Evolutionary conservation across 1,140 invertebrate genomes (phyloP), one percentile per base, ranked within the genome.

Genomic region (Trichogramma pretiosum): DNA sequence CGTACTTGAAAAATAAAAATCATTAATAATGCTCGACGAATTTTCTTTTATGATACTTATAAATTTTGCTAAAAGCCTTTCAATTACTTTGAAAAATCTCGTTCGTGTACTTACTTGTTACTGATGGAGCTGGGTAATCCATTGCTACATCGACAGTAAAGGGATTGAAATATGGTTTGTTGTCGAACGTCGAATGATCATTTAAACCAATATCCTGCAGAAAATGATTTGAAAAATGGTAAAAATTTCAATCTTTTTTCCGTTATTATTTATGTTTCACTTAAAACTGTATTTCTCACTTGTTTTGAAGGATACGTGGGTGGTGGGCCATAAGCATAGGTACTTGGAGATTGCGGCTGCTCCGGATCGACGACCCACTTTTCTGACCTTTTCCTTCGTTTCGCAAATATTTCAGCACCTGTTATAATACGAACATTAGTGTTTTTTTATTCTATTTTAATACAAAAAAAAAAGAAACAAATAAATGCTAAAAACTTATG

Each of bases 401-500:
- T 90, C 16, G 87, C 87, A 72, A 92, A 92, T 57, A 92, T 76
- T 69, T 87, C 84, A 13, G 87, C 88, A 47, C 87, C 87, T 86
- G 53, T 28, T 10, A 56, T 54, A 52, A 9, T n/a, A n/a, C n/a
- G n/a, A n/a, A n/a, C n/a, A n/a, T n/a, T n/a, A n/a, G n/a, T n/a
- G n/a, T n/a, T n/a, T n/a, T n/a, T n/a, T n/a, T n/a, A n/a, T n/a
- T n/a, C n/a, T n/a, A n/a, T n/a, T n/a, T n/a, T n/a, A n/a, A n/a
- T n/a, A n/a, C n/a, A n/a, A n/a, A n/a, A n/a, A n/a, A n/a, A n/a
- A n/a, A n/a, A n/a, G n/a, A n/a, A n/a, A n/a, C n/a, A n/a, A n/a
- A n/a, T n/a, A n/a, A n/a, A n/a, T n/a, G n/a, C n/a, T n/a, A n/a
- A n/a, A n/a, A n/a, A n/a, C n/a, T n/a, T n/a, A n/a, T n/a, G n/a